These are phyloP conservation scores for Leptopilina myrica DNA, from an alignment of 2,888 invertebrate genomes.

Conservation along the genomic window DNA sequence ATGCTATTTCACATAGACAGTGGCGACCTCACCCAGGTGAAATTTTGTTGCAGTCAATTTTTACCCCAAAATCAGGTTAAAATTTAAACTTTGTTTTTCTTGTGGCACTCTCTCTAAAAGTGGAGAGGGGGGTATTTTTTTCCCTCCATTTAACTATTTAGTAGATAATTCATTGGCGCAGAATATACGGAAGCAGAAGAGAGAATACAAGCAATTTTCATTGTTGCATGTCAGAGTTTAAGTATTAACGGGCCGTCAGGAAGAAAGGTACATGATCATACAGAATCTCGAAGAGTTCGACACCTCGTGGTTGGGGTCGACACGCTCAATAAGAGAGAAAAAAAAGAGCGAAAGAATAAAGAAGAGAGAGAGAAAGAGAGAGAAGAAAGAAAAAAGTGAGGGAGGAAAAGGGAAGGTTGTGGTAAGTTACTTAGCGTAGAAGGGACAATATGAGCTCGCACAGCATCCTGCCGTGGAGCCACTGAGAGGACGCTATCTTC, in stretches of 20 bases:
- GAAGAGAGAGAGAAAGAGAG: slow-evolving; percentile 41
- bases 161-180: background rate
- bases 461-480: slow-evolving; percentile 56
- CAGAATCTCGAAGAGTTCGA: slow-evolving; percentile 18
- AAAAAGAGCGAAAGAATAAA: slow-evolving; percentile 41
- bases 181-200: slow-evolving; percentile 4
- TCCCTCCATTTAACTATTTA: background rate
- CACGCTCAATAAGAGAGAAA: background rate
- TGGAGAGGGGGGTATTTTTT: background rate
- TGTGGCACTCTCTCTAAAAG: too few relatives aligned
- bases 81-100: too few relatives aligned
- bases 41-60: too few relatives aligned
- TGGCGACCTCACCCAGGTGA: too few relatives aligned
- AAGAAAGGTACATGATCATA: slow-evolving; percentile 18
- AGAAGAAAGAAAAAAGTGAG: slow-evolving; percentile 11
- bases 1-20: too few relatives aligned
- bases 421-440: slow-evolving; percentile 45
- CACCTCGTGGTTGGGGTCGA: slow-evolving; percentile 15
- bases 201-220: slow-evolving; percentile 12
- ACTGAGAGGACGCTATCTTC: slow-evolving; percentile 70
- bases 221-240: slow-evolving; percentile 32
- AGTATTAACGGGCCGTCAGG: background rate
- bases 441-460: slow-evolving; percentile 72
- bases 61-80: too few relatives aligned
- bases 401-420: slow-evolving; percentile 31